Base-by-base conservation (phyloP, 2,888 invertebrate genomes). In the Agrenia bidenticulata region DNA sequence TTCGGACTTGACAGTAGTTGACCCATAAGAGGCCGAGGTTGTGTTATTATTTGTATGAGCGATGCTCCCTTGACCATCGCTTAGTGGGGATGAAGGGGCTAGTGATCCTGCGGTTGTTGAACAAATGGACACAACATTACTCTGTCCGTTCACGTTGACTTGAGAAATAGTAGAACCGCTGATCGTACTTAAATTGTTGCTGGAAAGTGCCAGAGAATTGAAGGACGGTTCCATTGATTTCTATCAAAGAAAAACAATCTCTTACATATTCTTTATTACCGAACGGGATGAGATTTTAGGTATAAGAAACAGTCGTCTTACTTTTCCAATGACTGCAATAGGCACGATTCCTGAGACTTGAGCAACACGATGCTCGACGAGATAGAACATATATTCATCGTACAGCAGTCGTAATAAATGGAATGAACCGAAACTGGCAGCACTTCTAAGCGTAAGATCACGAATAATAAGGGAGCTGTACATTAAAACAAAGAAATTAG, bases 321-420 rank as follows among this genome's bases (percentile, higher is more conserved):
- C 59, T 78, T 85, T 85, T 77, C 86, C 86, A 88, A 97, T 94
- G 70, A 97, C 95, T 76, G 95, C 94, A 79, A 98, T 95, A 65
- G 96, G 94, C 75, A 95, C 94, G 79, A 91, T 89, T 73, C 89
- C 89, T 61, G 88, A 89, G 59, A 93, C 93, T 78, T 88, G 86
- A 49, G 98, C 96, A 37, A 98, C 95, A 81, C 93, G 90, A 78
- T 95, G 94, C 82, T 99, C 98, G 77, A 99, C 92, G 77, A 98
- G 85, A 82, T 94, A 98, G 83, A 96, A 95, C 90, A 99, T 97
- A 82, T 97, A 99, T 82, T 99, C 99, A 82, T 99, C 98, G 81
- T 96, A 99, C 65, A 99, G 86, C 78, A 99, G 85, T 53, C 98
- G 89, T 78, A 99, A 93, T 76, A 99, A 86, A 83, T 99, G 99